These are phyloP conservation scores for Cynodonichthys magdalenae DNA, from an alignment of 2,797 vertebrate genomes.

Conservation along the genomic window DNA sequence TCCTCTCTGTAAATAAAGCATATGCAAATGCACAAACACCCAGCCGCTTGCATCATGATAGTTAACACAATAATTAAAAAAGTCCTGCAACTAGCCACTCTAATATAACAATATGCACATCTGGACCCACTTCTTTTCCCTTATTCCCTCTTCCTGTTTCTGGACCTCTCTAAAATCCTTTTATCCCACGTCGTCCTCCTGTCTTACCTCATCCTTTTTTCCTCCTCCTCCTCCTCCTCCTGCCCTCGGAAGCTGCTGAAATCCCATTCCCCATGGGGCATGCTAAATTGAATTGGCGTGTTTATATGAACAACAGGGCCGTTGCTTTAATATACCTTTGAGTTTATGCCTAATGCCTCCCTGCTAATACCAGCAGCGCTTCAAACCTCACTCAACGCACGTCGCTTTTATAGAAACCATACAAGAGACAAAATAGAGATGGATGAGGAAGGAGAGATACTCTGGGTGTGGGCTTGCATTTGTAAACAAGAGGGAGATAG, in stretches of 20 bases:
- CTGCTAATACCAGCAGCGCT: constrained; percentile 72
- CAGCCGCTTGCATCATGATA: constrained; percentile 39
- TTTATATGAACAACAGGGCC: constrained; percentile 88
- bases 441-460: constrained; percentile 46
- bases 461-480: constrained; percentile 34
- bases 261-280: constrained; percentile 91
- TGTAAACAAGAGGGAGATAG: constrained; percentile 34
- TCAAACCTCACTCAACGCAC: constrained; percentile 47
- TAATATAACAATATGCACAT: constrained; percentile 38
- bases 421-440: constrained; percentile 54
- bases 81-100: constrained; percentile 45
- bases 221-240: constrained; percentile 13
- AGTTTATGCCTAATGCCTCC: constrained; percentile 84
- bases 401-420: constrained; percentile 56
- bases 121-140: constrained; percentile 11
- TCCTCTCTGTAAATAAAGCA: too few species aligned
- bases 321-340: constrained; percentile 90
- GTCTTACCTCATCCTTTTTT: constrained; percentile 55
- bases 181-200: constrained; percentile 47
- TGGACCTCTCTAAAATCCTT: constrained; percentile 41
- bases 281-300: constrained; percentile 89
- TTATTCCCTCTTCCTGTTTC: constrained; percentile 17
- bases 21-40: constrained; percentile 7
- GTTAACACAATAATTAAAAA: constrained; percentile 54
- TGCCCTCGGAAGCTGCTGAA: constrained; percentile 72